These are phyloP conservation scores for Volucella bombylans DNA, from an alignment of 2,888 invertebrate genomes.

Conservation along the genomic window DNA sequence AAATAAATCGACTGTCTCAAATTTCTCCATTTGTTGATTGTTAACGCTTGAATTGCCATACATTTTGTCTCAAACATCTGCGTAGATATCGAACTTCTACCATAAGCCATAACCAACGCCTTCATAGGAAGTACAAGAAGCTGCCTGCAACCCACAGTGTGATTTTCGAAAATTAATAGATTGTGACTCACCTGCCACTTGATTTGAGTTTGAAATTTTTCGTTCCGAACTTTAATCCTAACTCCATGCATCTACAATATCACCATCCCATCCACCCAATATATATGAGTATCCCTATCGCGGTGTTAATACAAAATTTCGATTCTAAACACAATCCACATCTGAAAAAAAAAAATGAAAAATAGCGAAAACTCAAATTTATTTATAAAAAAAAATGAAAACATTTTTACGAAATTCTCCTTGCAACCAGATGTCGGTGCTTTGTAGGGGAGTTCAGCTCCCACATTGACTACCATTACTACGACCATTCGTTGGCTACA, in stretches of 20 bases:
- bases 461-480: too few species aligned
- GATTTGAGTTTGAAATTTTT: conserved; percentile 11
- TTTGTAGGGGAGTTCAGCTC: not conserved
- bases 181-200: conserved; percentile 33
- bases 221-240: not conserved
- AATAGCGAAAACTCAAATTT: conserved; percentile 21
- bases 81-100: not conserved
- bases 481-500: too few species aligned
- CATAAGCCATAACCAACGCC: not conserved
- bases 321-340: conserved; percentile 25
- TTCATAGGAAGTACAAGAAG: not conserved
- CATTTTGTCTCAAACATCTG: not conserved
- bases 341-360: not conserved
- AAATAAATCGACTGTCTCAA: conserved; percentile 16
- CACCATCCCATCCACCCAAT: conserved; percentile 2
- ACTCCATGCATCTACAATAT: conserved; percentile 19
- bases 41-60: not conserved
- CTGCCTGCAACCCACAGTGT: not conserved
- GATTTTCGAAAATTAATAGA: conserved; percentile 30
- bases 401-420: conserved; percentile 34
- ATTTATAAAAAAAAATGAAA: conserved; percentile 8
- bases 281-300: conserved; percentile 2
- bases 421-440: conserved; percentile 53
- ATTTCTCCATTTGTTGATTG: not conserved
- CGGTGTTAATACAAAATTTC: conserved; percentile 8